These are phyloP conservation scores for Astreopora myriophthalma DNA, from an alignment of 64 coral and sea anemone species.

Conservation along the genomic window DNA sequence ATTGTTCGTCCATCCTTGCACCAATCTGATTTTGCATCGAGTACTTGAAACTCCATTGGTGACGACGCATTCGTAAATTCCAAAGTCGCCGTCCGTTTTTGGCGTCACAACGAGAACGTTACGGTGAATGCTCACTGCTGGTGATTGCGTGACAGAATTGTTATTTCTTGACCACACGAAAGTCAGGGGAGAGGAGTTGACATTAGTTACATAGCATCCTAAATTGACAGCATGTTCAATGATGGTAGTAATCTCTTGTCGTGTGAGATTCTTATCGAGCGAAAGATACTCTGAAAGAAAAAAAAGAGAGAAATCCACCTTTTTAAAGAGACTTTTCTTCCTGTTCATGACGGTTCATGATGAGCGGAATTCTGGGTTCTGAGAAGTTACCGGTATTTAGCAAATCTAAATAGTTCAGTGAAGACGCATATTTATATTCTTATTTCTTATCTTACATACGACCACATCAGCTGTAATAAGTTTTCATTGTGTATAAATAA, in stretches of 20 bases:
- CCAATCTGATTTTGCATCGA: neutral
- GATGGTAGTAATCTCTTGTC: neutral
- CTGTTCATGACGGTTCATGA: neutral
- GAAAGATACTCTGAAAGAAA: slow-evolving; percentile 1
- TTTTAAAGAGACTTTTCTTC: neutral
- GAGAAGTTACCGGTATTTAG: no score
- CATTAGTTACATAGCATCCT: slow-evolving; percentile 42
- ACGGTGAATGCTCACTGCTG: neutral
- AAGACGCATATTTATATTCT: no score
- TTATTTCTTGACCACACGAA: slow-evolving; percentile 39
- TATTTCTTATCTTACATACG: no score
- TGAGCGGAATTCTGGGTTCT: no score
- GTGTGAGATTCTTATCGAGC: neutral
- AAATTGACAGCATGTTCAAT: slow-evolving; percentile 6
- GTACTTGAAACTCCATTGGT: slow-evolving; percentile 28
- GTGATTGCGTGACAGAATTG: neutral
- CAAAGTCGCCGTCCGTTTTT: neutral
- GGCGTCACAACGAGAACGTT: slow-evolving; percentile 27
- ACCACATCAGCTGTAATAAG: no score
- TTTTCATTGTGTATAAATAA: no score
- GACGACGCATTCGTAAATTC: slow-evolving; percentile 19
- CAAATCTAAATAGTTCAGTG: no score
- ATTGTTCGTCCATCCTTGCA: neutral
- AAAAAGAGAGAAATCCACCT: neutral
- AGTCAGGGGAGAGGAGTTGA: neutral